Evolutionary conservation across 2,113 vertebrate species (phyloP).

Genomic region (Actinemys pallida): DNA sequence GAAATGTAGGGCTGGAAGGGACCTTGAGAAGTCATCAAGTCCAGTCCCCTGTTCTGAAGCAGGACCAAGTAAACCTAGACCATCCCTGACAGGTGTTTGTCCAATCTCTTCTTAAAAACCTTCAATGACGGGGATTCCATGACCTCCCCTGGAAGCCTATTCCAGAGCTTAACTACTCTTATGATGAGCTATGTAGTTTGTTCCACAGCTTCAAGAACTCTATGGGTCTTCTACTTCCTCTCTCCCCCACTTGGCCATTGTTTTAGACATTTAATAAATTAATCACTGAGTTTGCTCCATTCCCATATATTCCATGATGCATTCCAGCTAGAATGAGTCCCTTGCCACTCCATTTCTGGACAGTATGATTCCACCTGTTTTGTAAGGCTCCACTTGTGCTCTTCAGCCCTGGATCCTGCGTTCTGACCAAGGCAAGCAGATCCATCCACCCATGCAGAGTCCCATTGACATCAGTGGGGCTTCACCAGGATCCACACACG

Average conservation of each 20-base stretch:
- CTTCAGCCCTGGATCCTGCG: accelerated
- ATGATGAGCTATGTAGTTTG: accelerated
- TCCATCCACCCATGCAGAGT: accelerated
- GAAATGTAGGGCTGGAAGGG: background rate
- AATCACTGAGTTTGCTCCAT: background rate
- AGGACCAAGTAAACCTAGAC: background rate
- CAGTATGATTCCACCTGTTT: background rate
- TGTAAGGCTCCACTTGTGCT: background rate
- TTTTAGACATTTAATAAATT: background rate
- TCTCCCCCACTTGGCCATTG: background rate
- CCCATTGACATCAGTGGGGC: background rate
- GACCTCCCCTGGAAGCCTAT: background rate
- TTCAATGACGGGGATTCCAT: background rate
- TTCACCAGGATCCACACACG: accelerated
- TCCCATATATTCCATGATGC: background rate
- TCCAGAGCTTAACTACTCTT: background rate
- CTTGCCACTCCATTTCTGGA: background rate
- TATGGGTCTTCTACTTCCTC: background rate
- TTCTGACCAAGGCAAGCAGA: background rate
- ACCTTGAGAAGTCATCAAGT: background rate
- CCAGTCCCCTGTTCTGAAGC: background rate
- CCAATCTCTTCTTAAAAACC: background rate
- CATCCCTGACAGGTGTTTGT: background rate
- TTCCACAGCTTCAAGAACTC: background rate
- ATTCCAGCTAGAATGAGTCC: background rate